Conservation (phyloP, 1,140 invertebrate genomes). For the Macrosteles quadrilineatus region DNA sequence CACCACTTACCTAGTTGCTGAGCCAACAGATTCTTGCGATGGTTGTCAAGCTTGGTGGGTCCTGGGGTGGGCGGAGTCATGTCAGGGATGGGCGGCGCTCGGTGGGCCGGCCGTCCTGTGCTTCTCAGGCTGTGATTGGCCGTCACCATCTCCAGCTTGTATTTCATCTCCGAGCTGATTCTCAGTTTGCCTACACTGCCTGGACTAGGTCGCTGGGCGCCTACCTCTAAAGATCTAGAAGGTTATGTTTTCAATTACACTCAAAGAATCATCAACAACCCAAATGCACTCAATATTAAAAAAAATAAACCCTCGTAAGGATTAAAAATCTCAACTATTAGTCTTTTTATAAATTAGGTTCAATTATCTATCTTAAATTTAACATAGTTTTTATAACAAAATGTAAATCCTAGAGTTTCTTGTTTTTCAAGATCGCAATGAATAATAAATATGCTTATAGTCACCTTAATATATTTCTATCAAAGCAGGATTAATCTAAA, state of each 20-base stretch:
- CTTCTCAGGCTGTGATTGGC: conserved; percentile 81
- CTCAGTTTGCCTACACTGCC: conserved; percentile 89
- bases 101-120: conserved; percentile 68
- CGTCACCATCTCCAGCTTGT: conserved; percentile 85
- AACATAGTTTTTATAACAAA: too few species aligned
- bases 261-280: too few species aligned
- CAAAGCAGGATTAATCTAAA: too few species aligned
- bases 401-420: too few species aligned
- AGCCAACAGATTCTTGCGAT: conserved; percentile 79
- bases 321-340: too few species aligned
- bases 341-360: too few species aligned
- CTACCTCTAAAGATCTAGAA: conserved; percentile 64
- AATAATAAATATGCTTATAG: too few species aligned
- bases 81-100: conserved; percentile 44
- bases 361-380: too few species aligned
- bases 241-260: conserved; percentile 54
- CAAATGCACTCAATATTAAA: too few species aligned
- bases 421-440: too few species aligned
- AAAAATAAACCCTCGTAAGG: too few species aligned
- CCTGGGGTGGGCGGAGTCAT: conserved; percentile 30
- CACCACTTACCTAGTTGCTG: conserved; percentile 75
- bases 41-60: conserved; percentile 72
- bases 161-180: conserved; percentile 88
- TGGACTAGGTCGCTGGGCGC: conserved; percentile 73
- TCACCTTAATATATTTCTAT: too few species aligned